Evolutionary conservation across 2,113 vertebrate genomes (phyloP), one percentile per base, ranked within the genome.

Genomic region (Nesogale talazaci): DNA sequence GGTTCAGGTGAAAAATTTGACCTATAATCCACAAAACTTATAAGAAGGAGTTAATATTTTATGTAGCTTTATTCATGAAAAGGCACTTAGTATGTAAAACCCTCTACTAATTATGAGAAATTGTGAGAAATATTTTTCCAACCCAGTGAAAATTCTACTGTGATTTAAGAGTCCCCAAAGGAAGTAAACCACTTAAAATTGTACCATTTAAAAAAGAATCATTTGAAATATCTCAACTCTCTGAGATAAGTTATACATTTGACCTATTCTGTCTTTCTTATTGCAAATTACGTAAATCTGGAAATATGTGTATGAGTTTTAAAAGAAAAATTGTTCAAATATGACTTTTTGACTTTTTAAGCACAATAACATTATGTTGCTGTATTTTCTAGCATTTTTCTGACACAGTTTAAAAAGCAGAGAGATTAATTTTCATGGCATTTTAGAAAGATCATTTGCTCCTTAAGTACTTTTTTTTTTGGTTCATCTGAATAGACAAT

Each of bases 141-240:
- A 38, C 74, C 29, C 42, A 70, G 9, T 82, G 56, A 25, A 76
- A 83, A 6, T 3, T 56, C 56, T 70, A 8, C 69, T 70, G 17
- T 70, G 6, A 81, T 56, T 74, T 92, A 82, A 90, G 63, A 65
- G 12, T 83, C 56, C 23, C 56, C 46, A 74, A 74, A 83, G 27
- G 86, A 82, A 63, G 31, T 36, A 88, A 83, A 19, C 8, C 57
- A 70, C 42, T 69, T 94, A 78, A 25, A 91, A 74, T 46, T 57
- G 22, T 4, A 67, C 4, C 27, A 67, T 81, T 84, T n/a, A n/a
- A n/a, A 31, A 63, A 69, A 34, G 61, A 80, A n/a, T 15, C 12
- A 79, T 31, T 86, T 91, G 23, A 95, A 94, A 78, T 81, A 93
- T 72, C 36, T 77, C 46, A 87, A 23, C 20, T 19, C 94, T 92